Evolutionary conservation across 1,140 invertebrate species (phyloP).

Genomic region (Tetramorium parvispinum): DNA sequence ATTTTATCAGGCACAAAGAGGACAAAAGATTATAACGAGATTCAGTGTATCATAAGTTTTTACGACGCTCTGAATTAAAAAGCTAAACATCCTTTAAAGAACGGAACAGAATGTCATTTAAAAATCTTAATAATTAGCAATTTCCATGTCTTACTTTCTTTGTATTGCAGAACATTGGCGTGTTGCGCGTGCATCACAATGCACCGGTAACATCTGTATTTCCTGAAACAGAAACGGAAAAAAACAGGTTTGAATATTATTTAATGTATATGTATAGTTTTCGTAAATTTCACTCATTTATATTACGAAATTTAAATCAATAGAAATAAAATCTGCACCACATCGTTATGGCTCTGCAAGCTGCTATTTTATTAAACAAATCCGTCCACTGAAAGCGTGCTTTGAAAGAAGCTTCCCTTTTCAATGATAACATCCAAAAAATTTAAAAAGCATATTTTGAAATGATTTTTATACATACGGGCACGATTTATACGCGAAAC

Average conservation of each 20-base stretch:
- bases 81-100: background rate
- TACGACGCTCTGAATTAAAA: background rate
- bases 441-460: constrained; percentile 10
- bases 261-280: background rate
- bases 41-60: constrained; percentile 3
- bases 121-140: background rate
- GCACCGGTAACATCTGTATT: constrained; percentile 88
- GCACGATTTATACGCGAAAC: background rate
- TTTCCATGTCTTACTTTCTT: constrained; percentile 89
- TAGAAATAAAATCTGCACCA: constrained; percentile 35
- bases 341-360: background rate
- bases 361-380: constrained; percentile 31
- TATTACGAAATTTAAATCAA: background rate
- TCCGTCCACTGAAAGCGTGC: background rate
- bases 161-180: constrained; percentile 90
- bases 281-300: background rate
- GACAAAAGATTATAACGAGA: constrained; percentile 1
- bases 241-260: constrained; percentile 12
- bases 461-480: background rate
- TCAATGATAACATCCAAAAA: background rate
- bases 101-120: background rate
- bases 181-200: constrained; percentile 91
- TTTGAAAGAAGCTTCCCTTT: constrained; percentile 6
- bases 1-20: constrained; percentile 3
- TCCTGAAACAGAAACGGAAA: constrained; percentile 81